Percentiles rank a stretch among this genome's conserved stretches.
Conservation (phyloP, 2,888 invertebrate species). For the Lamellibrachia satsuma region DNA sequence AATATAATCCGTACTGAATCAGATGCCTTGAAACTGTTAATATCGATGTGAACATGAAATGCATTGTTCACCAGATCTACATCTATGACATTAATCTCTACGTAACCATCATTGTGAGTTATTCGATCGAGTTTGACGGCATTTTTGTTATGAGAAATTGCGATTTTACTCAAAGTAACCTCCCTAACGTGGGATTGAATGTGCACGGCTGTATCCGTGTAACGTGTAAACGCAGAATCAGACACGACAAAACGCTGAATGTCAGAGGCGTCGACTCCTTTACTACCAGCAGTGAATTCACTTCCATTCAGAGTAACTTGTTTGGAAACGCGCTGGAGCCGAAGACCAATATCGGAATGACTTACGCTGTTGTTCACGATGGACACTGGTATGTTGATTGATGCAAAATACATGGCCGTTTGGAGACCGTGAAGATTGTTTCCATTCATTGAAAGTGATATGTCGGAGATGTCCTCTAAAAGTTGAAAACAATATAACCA, state of each 20-base stretch:
- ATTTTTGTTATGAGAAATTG: too few relatives aligned
- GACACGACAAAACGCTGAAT: neutral
- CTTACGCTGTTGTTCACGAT: neutral
- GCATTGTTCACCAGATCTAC: neutral
- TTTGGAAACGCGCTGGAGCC: neutral
- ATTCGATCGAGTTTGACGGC: too few relatives aligned
- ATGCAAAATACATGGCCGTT: neutral
- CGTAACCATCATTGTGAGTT: neutral
- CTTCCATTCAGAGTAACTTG: neutral
- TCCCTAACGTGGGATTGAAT: neutral
- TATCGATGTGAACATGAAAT: neutral
- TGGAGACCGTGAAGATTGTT: neutral
- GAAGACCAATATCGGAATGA: neutral
- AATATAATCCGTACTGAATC: neutral
- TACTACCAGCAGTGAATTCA: neutral
- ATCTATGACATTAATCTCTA: neutral
- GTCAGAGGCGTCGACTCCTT: neutral
- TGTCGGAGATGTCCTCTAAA: neutral
- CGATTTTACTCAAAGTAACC: neutral
- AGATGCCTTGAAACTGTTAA: neutral
- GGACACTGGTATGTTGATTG: neutral
- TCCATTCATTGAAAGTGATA: neutral
- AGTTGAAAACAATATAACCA: neutral
- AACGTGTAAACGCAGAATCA: neutral
- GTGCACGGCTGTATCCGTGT: neutral